A percentile compares a stretch with the other conserved stretches of the same genome.
phyloP scores from a whole-genome alignment of 2,888 invertebrate species.

The Carabus problematicus region DNA sequence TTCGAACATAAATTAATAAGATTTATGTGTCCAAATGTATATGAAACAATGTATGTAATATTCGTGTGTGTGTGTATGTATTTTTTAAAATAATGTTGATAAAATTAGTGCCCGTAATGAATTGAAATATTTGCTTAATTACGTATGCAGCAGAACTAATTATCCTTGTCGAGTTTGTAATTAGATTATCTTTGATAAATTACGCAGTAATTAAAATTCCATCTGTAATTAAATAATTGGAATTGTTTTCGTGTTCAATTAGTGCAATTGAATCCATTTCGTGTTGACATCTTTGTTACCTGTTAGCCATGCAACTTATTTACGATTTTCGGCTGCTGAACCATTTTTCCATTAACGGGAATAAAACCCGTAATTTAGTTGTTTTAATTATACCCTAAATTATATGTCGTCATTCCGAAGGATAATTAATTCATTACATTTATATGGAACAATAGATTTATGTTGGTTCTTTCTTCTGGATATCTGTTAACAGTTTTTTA shows the following conservation, averaged over 20 bases:
- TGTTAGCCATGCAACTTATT: slow-evolving; percentile 2
- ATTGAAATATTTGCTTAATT: slow-evolving; percentile 35
- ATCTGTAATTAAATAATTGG: slow-evolving; percentile 42
- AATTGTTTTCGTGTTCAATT: slow-evolving; percentile 37
- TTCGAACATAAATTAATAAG: slow-evolving; percentile 9
- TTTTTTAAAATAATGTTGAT: too few relatives aligned
- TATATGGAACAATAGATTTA: too few relatives aligned
- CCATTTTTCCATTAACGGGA: slow-evolving; percentile 13
- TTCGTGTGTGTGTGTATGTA: too few relatives aligned
- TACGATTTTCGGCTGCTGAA: slow-evolving; percentile 11
- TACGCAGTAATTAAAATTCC: slow-evolving; percentile 41
- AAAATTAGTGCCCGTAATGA: slow-evolving; percentile 14
- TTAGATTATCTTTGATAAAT: slow-evolving; percentile 43
- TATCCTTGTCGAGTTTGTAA: slow-evolving; percentile 35
- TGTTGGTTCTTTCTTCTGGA: too few relatives aligned
- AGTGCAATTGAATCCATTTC: slow-evolving; percentile 24
- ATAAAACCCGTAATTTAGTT: neutral
- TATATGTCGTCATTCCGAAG: too few relatives aligned
- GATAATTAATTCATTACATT: too few relatives aligned
- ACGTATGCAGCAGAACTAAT: slow-evolving; percentile 34
- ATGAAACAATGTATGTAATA: neutral
- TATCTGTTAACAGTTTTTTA: too few relatives aligned
- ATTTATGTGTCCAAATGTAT: slow-evolving; percentile 5
- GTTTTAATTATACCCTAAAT: too few relatives aligned
- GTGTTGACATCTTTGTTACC: slow-evolving; percentile 34